Conservation (phyloP, 2,113 vertebrate genomes). For the Anolis carolinensis region DNA sequence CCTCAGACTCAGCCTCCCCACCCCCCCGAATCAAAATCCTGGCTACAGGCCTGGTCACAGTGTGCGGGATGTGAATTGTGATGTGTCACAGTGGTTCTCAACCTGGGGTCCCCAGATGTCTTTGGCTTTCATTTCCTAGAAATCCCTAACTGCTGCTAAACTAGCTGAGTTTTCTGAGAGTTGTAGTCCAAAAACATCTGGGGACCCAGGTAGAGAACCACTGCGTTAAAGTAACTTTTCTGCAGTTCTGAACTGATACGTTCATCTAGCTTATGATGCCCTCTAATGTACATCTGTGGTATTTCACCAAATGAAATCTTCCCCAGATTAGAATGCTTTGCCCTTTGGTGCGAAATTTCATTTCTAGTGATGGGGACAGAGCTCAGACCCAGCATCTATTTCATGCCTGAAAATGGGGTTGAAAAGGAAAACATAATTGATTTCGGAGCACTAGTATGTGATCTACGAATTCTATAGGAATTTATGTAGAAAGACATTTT, state of each 20-base stretch:
- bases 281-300: constrained; percentile 14
- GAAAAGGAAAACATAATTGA: background rate
- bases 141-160: no score
- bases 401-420: background rate
- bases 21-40: no score
- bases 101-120: no score
- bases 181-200: no score
- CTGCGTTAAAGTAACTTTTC: background rate
- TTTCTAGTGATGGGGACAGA: background rate
- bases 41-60: no score
- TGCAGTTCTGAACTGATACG: background rate
- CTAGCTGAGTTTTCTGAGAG: no score
- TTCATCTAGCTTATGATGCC: background rate
- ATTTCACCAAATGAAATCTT: background rate
- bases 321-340: no score
- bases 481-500: background rate
- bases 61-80: background rate
- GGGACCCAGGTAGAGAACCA: no score
- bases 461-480: background rate
- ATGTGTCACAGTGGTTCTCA: no score
- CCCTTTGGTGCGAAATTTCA: background rate
- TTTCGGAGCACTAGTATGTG: no score
- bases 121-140: no score
- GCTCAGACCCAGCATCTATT: background rate
- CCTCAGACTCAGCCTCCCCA: no score